Evolutionary conservation across 2,888 invertebrate genomes (phyloP).

Genomic region (Pachymerium ferrugineum): DNA sequence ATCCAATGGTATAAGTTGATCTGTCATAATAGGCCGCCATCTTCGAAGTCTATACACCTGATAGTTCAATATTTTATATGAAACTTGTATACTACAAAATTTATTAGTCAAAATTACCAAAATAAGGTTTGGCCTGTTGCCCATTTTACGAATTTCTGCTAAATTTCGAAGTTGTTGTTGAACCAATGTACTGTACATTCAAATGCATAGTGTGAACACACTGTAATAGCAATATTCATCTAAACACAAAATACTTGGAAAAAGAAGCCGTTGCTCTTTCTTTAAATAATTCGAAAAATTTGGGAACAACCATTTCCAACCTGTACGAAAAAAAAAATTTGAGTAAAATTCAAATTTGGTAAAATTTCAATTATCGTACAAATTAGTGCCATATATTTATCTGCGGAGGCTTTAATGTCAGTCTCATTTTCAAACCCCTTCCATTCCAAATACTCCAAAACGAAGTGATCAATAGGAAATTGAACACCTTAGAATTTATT

Average conservation of each 20-base stretch:
- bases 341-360: background rate
- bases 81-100: background rate
- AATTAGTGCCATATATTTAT: slow-evolving; percentile 84
- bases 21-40: slow-evolving; percentile 79
- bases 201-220: slow-evolving; percentile 86
- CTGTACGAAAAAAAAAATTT: slow-evolving; percentile 45
- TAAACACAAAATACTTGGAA: slow-evolving; percentile 99
- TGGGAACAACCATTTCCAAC: slow-evolving; percentile 80
- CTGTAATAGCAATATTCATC: slow-evolving; percentile 99
- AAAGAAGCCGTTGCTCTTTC: slow-evolving; percentile 99
- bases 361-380: slow-evolving; percentile 54
- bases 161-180: slow-evolving; percentile 97
- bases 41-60: slow-evolving; percentile 83
- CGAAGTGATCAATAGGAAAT: slow-evolving; percentile 71
- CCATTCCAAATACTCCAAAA: slow-evolving; percentile 69
- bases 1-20: slow-evolving; percentile 84
- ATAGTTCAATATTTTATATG: background rate
- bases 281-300: slow-evolving; percentile 91
- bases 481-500: slow-evolving; percentile 76
- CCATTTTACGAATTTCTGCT: slow-evolving; percentile 99
- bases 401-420: slow-evolving; percentile 67
- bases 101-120: slow-evolving; percentile 50
- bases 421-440: slow-evolving; percentile 83
- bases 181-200: slow-evolving; percentile 96
- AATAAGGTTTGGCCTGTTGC: slow-evolving; percentile 89